Conservation (phyloP, 1,140 invertebrate genomes). For the Tetramorium alpestre region DNA sequence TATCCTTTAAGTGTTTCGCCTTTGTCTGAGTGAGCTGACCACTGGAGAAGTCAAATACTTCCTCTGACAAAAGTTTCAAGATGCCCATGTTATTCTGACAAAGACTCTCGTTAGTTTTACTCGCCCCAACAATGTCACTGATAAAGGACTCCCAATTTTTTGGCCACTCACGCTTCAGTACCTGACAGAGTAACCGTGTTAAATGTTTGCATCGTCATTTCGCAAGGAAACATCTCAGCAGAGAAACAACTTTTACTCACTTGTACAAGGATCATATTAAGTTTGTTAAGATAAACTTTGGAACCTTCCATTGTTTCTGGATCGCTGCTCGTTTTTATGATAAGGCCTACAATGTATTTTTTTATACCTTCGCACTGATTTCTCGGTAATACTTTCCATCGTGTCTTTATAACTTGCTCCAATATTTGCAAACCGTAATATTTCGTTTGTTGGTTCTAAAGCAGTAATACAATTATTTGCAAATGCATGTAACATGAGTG, state of each 20-base stretch:
- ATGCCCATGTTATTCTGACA: slow-evolving; percentile 99
- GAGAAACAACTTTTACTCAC: slow-evolving; percentile 74
- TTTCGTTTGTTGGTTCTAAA: slow-evolving; percentile 98
- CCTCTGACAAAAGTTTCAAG: slow-evolving; percentile 98
- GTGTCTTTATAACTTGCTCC: slow-evolving; percentile 99
- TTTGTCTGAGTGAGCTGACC: slow-evolving; percentile 99
- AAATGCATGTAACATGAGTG: not conserved
- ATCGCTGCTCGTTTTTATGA: slow-evolving; percentile 99
- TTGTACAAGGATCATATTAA: slow-evolving; percentile 99
- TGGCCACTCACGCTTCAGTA: slow-evolving; percentile 99
- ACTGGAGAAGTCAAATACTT: slow-evolving; percentile 99
- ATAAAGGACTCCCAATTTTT: slow-evolving; percentile 99
- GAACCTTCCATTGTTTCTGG: slow-evolving; percentile 95
- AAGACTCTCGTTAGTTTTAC: slow-evolving; percentile 99
- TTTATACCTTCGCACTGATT: slow-evolving; percentile 99
- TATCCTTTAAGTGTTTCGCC: slow-evolving; percentile 99
- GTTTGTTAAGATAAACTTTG: slow-evolving; percentile 98
- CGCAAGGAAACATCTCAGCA: not conserved
- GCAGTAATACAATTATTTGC: not conserved
- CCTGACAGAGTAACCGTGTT: slow-evolving; percentile 87
- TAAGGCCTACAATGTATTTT: slow-evolving; percentile 99
- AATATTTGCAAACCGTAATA: slow-evolving; percentile 99
- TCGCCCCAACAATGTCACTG: slow-evolving; percentile 99
- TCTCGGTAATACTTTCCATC: slow-evolving; percentile 99
- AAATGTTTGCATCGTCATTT: not conserved